Evolutionary conservation across 2,113 vertebrate species (phyloP), one percentile per base, ranked within the genome.

Genomic region (Eublepharis macularius): DNA sequence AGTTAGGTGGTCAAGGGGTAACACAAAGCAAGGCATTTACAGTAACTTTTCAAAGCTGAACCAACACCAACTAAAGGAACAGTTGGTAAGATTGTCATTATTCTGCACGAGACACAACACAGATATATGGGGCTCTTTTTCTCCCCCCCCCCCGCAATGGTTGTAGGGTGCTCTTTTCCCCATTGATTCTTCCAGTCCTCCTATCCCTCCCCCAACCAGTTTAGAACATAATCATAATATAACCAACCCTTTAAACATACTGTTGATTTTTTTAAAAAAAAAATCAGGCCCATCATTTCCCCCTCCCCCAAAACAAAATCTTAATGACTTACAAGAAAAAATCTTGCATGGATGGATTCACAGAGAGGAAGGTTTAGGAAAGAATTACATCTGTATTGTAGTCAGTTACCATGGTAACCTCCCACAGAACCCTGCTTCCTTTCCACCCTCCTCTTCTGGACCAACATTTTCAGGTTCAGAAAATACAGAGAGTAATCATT

Each of bases 21-120:
- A 97, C 95, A 98, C 97, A 97, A 63, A 98, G 98, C 98, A 99
- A 99, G 98, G 98, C 98, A 98, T 98, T 99, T 98, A 98, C 98
- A 98, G 97, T 97, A 97, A 96, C 94, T 96, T 94, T 95, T 96
- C 95, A 95, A 96, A 96, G 95, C 94, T 91, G 91, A 94, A 95
- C 93, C 96, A 97, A 97, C 98, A 96, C 97, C 98, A 96, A 97
- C 97, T 94, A 97, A 95, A 97, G 96, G 97, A 98, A 98, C 97
- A 95, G 96, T 96, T 98, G 98, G 97, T 97, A 98, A 86, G 98
- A 99, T 99, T 99, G 99, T 99, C 98, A 97, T 98, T 96, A 92
- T 97, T 98, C 97, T 98, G 98, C 97, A 97, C 97, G 96, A 97
- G 96, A 96, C 95, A 97, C 95, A 97, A 97, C 98, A 97, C 96